phyloP scores from a whole-genome alignment of 2,113 vertebrate genomes.

The Phrynosoma platyrhinos region DNA sequence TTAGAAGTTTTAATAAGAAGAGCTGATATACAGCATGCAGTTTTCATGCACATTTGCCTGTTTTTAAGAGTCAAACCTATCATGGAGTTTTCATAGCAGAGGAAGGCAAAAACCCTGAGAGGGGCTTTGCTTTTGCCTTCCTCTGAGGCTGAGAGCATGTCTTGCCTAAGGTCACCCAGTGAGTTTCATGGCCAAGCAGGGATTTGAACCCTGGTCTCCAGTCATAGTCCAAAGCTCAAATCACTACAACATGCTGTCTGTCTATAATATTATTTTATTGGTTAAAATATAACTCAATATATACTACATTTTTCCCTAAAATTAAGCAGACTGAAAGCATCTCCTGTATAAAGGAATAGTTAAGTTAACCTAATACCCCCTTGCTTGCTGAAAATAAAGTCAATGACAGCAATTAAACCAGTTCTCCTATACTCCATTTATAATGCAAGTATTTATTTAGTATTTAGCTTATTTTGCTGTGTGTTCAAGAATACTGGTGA shows the following conservation, averaged over 20 bases:
- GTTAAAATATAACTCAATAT: too few species aligned
- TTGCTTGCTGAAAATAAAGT: background rate
- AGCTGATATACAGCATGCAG: background rate
- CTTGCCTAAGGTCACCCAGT: too few species aligned
- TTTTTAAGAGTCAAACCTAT: too few species aligned
- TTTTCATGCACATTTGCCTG: background rate
- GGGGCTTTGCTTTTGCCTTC: too few species aligned
- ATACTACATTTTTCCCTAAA: background rate
- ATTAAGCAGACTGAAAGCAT: background rate
- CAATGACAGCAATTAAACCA: background rate
- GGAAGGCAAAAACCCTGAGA: too few species aligned
- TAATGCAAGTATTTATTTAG: constrained; percentile 14
- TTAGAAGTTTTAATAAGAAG: background rate
- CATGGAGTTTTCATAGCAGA: too few species aligned
- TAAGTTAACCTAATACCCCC: background rate
- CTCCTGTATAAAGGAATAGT: background rate
- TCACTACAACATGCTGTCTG: too few species aligned
- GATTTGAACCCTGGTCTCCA: too few species aligned
- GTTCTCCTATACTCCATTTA: constrained; percentile 5
- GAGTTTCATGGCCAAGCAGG: too few species aligned
- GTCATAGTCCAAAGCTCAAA: too few species aligned
- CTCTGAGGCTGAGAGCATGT: too few species aligned
- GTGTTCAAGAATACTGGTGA: background rate
- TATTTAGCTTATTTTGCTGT: background rate
- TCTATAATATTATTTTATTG: too few species aligned